Base-by-base conservation (phyloP, 2,797 vertebrate species). In the Squalus acanthias region DNA sequence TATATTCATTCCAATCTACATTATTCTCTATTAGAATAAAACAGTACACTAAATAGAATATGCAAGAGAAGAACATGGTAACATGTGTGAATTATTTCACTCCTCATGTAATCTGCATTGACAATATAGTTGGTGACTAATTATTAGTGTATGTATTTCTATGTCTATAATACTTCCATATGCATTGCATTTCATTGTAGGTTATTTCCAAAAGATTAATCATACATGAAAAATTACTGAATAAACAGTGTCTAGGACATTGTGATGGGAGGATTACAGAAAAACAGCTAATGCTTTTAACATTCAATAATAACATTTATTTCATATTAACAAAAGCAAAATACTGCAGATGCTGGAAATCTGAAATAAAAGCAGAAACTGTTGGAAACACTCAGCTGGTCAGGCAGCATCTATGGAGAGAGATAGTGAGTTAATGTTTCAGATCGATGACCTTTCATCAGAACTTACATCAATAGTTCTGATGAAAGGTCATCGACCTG, bases 161-260 rank as follows among this genome's bases (percentile, higher is more conserved):
- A 57, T 88, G 22, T 24, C 46, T 88, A 57, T 22, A 88, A 53
- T 57, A 88, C 87, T 57, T 57, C 26, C 53, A 88, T 57, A 22
- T 50, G 53, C 46, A 57, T 0, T 53, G 50, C 20, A 57, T 57
- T 53, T 88, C 87, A 22, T 46, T 57, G 1, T 26, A 57, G 85
- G 24, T 88, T 88, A 88, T 88, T 57, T 88, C 87, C 87, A 88
- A 53, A 57, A 88, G 87, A 88, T 57, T 88, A 57, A 88, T 88
- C 87, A 88, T 88, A 88, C 50, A 1, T 88, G 87, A 88, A 88
- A 88, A 88, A 50, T 26, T 88, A 20, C 50, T 88, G 87, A 88
- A 88, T 57, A 88, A 88, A 88, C 87, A 57, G 87, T 57, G 8
- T 53, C 87, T 29, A 88, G 50, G 26, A 88, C 87, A 8, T 88